A percentile compares a stretch with the other conserved stretches of the same genome.
These are phyloP conservation scores for Papilio glaucus DNA, from an alignment of 1,140 invertebrate species.

Conservation along the genomic window DNA sequence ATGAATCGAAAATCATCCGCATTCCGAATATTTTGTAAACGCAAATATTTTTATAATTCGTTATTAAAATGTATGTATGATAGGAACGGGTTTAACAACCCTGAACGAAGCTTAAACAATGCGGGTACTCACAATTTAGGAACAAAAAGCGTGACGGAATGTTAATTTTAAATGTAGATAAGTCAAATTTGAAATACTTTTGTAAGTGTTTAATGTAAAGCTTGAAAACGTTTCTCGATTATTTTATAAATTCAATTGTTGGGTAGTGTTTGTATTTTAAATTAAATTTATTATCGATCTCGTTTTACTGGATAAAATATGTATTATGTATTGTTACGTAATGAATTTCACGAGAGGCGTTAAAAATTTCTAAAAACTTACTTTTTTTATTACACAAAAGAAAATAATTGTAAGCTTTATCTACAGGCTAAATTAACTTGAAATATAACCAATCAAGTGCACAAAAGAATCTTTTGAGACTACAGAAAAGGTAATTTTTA, in stretches of 20 bases:
- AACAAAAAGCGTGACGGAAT: neutral
- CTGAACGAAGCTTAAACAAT: constrained; percentile 5
- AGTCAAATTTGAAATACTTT: constrained; percentile 32
- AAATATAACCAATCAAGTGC: neutral
- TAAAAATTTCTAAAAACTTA: neutral
- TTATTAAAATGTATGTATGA: neutral
- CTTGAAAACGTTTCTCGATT: neutral
- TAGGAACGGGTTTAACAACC: neutral
- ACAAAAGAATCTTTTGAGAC: neutral
- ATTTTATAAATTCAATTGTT: constrained; percentile 17
- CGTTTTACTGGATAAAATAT: constrained; percentile 5
- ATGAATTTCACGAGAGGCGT: neutral
- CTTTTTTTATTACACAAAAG: neutral
- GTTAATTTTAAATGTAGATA: constrained; percentile 27
- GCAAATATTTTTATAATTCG: constrained; percentile 24
- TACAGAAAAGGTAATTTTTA: neutral
- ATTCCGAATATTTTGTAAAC: constrained; percentile 18
- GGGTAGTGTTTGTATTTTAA: constrained; percentile 5
- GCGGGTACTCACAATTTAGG: neutral
- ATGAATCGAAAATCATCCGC: neutral
- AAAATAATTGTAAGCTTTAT: no score
- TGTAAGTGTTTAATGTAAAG: constrained; percentile 5
- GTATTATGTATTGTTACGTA: neutral
- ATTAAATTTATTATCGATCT: constrained; percentile 8
- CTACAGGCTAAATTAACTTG: neutral